Percentiles rank a stretch among this genome's conserved stretches.
phyloP scores from a whole-genome alignment of 2,113 vertebrate genomes.

The Crotalus horridus region DNA sequence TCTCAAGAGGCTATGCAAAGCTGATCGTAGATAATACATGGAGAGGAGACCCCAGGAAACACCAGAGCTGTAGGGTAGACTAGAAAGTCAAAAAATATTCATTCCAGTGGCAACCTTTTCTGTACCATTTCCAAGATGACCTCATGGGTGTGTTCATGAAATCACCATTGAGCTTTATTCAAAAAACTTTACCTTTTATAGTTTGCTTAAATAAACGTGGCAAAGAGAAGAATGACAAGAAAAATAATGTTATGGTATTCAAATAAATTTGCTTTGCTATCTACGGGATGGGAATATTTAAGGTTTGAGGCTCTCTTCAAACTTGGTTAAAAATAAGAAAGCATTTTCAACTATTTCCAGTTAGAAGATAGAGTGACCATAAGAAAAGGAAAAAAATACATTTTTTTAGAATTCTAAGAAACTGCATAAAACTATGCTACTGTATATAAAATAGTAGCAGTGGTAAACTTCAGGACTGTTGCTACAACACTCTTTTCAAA shows the following conservation, averaged over 20 bases:
- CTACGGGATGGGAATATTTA: not conserved
- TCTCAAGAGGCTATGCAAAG: no score
- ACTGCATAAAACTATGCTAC: not conserved
- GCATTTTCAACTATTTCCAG: not conserved
- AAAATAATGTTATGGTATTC: not conserved
- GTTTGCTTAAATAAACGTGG: not conserved
- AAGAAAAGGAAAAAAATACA: not conserved
- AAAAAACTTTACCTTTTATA: not conserved
- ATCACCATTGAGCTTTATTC: no score
- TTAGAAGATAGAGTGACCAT: not conserved
- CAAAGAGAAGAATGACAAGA: not conserved
- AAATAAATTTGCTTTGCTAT: not conserved
- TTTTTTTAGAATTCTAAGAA: not conserved
- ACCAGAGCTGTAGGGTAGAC: no score
- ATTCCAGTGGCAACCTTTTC: no score
- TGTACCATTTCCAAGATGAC: no score
- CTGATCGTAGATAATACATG: no score
- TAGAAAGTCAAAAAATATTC: no score
- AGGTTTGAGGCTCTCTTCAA: no score
- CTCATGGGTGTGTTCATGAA: no score
- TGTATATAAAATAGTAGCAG: not conserved
- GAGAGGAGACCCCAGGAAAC: no score
- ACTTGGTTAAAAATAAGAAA: no score
- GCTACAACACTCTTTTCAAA: not conserved
- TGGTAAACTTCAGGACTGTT: not conserved